These are phyloP conservation scores for Sciurus niger DNA, from an alignment of 2,113 vertebrate species.

Conservation along the genomic window DNA sequence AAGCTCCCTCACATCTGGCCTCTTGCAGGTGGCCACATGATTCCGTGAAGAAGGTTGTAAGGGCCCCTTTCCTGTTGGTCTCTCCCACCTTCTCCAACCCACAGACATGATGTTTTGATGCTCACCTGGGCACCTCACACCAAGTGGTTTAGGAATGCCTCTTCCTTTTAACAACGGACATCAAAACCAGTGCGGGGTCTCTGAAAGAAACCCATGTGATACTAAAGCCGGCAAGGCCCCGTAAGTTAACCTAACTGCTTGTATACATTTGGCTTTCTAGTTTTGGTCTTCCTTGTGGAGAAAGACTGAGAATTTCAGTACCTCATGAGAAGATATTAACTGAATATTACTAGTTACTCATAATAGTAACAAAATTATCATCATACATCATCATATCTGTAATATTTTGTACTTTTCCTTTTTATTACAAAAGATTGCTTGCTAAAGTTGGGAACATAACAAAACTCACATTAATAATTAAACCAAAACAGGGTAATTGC, in stretches of 20 bases:
- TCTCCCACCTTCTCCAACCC: background rate
- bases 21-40: background rate
- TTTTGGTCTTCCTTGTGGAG: background rate
- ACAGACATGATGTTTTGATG: background rate
- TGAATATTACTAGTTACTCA: background rate
- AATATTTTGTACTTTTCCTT: constrained; percentile 48
- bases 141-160: background rate
- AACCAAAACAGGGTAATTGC: constrained; percentile 78
- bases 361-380: constrained; percentile 43
- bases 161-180: background rate
- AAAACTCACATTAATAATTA: constrained; percentile 75
- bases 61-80: background rate
- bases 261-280: background rate
- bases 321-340: background rate
- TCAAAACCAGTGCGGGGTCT: background rate
- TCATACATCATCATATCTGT: constrained; percentile 47
- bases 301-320: background rate
- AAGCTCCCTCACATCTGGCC: fast-evolving
- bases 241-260: background rate
- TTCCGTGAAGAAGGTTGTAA: background rate
- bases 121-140: no score
- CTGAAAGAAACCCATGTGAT: background rate
- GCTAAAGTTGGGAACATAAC: constrained; percentile 68
- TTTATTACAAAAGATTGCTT: constrained; percentile 69
- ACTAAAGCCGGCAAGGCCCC: background rate